These are phyloP conservation scores for Zapornia atra DNA, from an alignment of 2,113 vertebrate species.

Conservation along the genomic window DNA sequence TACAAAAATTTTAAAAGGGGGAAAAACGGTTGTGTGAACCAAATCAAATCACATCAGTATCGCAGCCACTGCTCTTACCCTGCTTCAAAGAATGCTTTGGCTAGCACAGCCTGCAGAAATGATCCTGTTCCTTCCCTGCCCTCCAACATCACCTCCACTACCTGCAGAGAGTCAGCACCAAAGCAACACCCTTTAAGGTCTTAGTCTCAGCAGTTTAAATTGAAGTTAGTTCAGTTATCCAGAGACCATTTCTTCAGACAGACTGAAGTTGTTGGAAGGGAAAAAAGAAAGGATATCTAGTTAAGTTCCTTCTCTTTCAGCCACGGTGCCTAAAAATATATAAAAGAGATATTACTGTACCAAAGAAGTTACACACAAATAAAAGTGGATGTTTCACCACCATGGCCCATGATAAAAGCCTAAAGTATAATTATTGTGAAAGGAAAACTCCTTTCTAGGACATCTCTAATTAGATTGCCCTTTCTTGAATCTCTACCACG, in stretches of 20 bases:
- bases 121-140: background rate
- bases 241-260: background rate
- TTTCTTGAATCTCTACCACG: background rate
- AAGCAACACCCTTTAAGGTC: background rate
- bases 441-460: background rate
- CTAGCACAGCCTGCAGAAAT: background rate
- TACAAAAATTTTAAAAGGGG: background rate
- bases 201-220: background rate
- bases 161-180: background rate
- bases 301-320: background rate
- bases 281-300: background rate
- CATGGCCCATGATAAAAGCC: rapidly evolving
- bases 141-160: background rate
- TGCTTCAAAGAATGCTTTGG: background rate
- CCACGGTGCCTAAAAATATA: background rate
- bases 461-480: background rate
- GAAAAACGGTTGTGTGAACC: background rate
- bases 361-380: background rate
- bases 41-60: background rate
- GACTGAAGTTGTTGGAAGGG: background rate
- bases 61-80: background rate
- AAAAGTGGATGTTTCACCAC: background rate
- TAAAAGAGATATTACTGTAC: background rate
- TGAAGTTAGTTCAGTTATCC: background rate
- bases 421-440: background rate